Percentiles rank a stretch among this genome's conserved stretches.
These are phyloP conservation scores for Geodia barretti DNA, from an alignment of 37 sponge, comb jelly and placozoan genomes.

Conservation along the genomic window DNA sequence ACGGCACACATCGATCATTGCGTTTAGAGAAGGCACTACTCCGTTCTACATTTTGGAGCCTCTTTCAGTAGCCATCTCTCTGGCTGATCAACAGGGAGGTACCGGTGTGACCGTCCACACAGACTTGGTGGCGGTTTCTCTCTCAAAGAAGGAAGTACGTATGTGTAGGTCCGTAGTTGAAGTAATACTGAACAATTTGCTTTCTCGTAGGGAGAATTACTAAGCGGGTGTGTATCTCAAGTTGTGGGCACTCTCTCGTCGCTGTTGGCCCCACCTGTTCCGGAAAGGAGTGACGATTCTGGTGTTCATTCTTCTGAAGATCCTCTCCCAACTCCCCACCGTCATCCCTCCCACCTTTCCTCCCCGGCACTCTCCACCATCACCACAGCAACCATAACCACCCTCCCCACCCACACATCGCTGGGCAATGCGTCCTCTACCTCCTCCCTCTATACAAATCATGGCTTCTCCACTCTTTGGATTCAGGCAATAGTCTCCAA, in stretches of 20 bases:
- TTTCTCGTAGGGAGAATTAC: too few species aligned
- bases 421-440: slow-evolving; percentile 27
- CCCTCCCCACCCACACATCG: slow-evolving; percentile 22
- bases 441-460: background rate
- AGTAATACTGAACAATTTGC: too few species aligned
- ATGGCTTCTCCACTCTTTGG: slow-evolving; percentile 47
- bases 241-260: background rate
- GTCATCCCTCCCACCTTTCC: slow-evolving; percentile 5
- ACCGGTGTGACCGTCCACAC: slow-evolving; percentile 31
- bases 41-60: slow-evolving; percentile 39
- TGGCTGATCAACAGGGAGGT: slow-evolving; percentile 56
- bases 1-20: slow-evolving; percentile 13
- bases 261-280: background rate
- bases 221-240: background rate
- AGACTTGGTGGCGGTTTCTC: slow-evolving; percentile 12
- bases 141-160: slow-evolving; percentile 42
- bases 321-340: slow-evolving; percentile 10
- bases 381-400: slow-evolving; percentile 30
- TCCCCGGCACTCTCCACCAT: slow-evolving; percentile 27
- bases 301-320: slow-evolving; percentile 2
- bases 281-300: slow-evolving; percentile 9
- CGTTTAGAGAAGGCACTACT: background rate
- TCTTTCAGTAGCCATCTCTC: slow-evolving; percentile 34
- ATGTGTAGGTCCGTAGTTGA: background rate
- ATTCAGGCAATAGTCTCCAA: slow-evolving; percentile 43